Percentiles rank a stretch among this genome's conserved stretches.
Conservation (phyloP, 2,888 invertebrate genomes). For the Slavum lentiscoides region DNA sequence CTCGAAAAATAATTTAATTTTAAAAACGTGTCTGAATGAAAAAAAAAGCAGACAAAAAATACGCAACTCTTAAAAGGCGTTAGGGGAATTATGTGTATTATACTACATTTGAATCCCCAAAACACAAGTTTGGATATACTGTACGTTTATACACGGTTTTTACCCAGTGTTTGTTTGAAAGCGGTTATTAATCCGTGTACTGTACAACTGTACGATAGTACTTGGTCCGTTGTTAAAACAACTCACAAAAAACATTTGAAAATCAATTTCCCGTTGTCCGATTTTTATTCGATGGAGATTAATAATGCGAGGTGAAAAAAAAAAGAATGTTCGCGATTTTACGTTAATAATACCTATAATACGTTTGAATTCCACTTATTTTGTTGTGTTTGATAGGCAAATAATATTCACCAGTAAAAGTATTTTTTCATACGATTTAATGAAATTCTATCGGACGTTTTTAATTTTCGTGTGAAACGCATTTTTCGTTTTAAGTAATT, state of each 20-base stretch:
- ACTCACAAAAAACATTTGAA: constrained; percentile 7
- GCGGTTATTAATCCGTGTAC: constrained; percentile 29
- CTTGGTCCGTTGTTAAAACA: not conserved
- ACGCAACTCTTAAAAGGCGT: not conserved
- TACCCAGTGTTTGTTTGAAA: constrained; percentile 32
- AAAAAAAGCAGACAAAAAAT: not conserved
- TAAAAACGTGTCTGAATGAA: constrained; percentile 8
- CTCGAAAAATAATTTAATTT: not conserved
- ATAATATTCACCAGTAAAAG: not conserved
- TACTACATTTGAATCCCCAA: not conserved
- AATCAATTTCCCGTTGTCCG: constrained; percentile 15
- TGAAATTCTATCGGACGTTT: constrained; percentile 16
- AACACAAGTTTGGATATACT: not conserved
- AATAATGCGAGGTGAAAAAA: not conserved
- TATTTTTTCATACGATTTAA: not conserved
- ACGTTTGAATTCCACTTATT: not conserved
- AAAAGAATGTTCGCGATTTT: constrained; percentile 5
- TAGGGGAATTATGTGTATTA: not conserved
- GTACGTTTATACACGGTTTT: not conserved
- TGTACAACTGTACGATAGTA: not conserved
- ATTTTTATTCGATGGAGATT: constrained; percentile 5
- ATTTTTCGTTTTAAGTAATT: not conserved
- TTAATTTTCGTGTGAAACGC: not conserved
- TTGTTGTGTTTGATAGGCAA: not conserved
- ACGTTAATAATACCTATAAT: not conserved